Percentiles rank a stretch among this genome's conserved stretches.
phyloP scores from a whole-genome alignment of 2,797 vertebrate genomes.

The Bradypodion pumilum region DNA sequence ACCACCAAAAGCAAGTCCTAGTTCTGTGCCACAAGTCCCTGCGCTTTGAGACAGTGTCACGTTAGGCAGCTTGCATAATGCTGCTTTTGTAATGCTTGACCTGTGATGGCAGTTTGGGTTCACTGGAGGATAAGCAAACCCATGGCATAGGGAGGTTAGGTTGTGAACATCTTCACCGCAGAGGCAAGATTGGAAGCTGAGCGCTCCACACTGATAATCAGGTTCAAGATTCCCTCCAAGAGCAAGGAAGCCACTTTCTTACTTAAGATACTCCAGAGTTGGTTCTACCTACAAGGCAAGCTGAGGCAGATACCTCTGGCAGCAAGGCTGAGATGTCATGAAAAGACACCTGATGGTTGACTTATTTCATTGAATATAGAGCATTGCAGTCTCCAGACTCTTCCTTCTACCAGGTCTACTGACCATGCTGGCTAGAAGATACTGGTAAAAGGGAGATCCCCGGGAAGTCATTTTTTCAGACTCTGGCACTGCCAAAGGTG shows the following conservation, averaged over 20 bases:
- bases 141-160: slow-evolving; percentile 13
- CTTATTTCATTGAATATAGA: background rate
- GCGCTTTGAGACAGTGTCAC: background rate
- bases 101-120: background rate
- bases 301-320: background rate
- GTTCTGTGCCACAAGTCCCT: background rate
- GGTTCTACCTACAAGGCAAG: background rate
- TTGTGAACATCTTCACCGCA: slow-evolving; percentile 25
- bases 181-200: slow-evolving; percentile 46
- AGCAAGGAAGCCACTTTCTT: slow-evolving; percentile 40
- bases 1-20: background rate
- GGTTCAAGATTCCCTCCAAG: slow-evolving; percentile 50
- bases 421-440: no score
- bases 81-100: background rate
- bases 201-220: slow-evolving; percentile 33
- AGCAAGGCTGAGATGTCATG: background rate
- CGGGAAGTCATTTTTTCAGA: no score
- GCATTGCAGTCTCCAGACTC: no score
- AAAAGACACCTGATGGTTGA: background rate
- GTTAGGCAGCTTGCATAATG: background rate
- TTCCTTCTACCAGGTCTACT: no score
- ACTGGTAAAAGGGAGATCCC: no score
- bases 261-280: slow-evolving; percentile 27
- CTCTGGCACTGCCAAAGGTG: no score
- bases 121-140: background rate